A percentile compares a stretch with the other conserved stretches of the same genome.
Evolutionary conservation across 2,113 vertebrate genomes (phyloP).

Genomic region (Phylloscopus whistleri): DNA sequence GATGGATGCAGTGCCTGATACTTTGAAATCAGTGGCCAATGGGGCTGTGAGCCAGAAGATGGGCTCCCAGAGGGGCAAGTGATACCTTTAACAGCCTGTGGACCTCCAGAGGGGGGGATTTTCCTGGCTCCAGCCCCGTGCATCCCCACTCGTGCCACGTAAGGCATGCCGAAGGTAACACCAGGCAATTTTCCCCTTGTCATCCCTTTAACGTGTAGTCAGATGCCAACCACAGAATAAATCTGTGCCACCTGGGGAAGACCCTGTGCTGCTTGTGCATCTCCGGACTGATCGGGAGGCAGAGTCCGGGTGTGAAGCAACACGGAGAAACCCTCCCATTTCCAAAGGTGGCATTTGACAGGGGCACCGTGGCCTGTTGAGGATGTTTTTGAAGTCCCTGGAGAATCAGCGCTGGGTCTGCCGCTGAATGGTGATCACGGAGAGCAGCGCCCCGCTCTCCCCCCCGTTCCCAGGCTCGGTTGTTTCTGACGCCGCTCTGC

Average conservation of each 20-base stretch:
- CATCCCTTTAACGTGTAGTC: neutral
- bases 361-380: neutral
- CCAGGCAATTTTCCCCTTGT: neutral
- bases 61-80: neutral
- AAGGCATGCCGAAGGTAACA: neutral
- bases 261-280: neutral
- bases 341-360: neutral
- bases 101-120: neutral
- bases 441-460: neutral
- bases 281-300: neutral
- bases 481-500: neutral
- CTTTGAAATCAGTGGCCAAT: neutral
- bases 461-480: neutral
- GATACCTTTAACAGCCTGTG: neutral
- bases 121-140: neutral
- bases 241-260: neutral
- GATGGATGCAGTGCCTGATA: neutral
- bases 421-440: rapidly evolving
- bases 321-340: neutral
- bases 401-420: neutral
- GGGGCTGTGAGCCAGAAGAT: neutral
- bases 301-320: rapidly evolving
- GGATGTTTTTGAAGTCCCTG: neutral
- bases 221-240: neutral
- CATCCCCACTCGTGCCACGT: neutral